Evolutionary conservation across 2,797 vertebrate genomes (phyloP), one percentile per base, ranked within the genome.

Genomic region (Falco rusticolus): DNA sequence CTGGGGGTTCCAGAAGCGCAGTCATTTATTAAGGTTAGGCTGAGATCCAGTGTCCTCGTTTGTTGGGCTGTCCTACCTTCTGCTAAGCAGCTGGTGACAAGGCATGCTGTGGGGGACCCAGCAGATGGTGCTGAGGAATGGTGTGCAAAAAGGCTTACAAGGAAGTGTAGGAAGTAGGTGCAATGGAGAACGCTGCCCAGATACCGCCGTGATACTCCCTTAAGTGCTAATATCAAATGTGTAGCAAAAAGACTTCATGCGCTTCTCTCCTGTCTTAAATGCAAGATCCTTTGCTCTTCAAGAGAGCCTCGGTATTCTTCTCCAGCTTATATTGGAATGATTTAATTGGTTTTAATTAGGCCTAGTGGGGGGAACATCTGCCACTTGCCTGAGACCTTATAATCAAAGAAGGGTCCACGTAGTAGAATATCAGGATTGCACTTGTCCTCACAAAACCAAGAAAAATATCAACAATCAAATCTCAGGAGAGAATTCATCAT

Each of bases 151-250:
- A 90, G 69, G 61, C 68, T 61, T 76, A 68, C 39, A 41, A 87
- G 56, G 79, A 41, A 95, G 84, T 78, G 92, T 96, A 79, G 90
- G 94, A 93, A 94, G 93, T 41, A 25, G 66, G 86, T 53, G 86
- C 68, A 59, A 72, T 56, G 89, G 81, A 51, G 64, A 64, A 85
- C 15, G 60, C 33, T 82, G 78, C 61, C 93, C 89, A 50, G 89
- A 74, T 64, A 74, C 51, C 4, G 1, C 68, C 14, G 87, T 68
- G 81, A 50, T 92, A 31, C 71, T 86, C 80, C 31, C 61, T 37
- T 37, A 11, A 89, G 81, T 28, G 15, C 59, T 76, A 37, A 20
- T 5, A 93, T 24, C 41, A 60, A 60, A 24, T 33, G 21, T 0
- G 0, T 6, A 48, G 25, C 65, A 64, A 22, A 87, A 60, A 13